Evolutionary conservation across 2,797 vertebrate species (phyloP).

Genomic region (Manis pentadactyla): DNA sequence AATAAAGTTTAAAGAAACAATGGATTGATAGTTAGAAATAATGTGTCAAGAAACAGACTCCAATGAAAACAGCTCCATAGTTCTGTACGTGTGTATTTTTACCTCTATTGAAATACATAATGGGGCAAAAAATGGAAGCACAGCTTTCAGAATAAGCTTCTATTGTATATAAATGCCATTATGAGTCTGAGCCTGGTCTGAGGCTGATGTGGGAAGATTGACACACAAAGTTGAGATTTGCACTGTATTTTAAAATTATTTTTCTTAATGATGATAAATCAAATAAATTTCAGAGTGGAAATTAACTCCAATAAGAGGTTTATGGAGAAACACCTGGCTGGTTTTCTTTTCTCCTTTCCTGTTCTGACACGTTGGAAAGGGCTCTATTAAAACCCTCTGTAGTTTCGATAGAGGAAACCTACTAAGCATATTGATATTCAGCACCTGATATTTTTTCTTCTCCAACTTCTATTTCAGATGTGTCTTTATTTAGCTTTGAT

Average conservation of each 20-base stretch:
- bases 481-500: not conserved
- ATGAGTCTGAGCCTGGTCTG: not conserved
- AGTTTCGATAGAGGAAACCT: not conserved
- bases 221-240: not conserved
- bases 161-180: not conserved
- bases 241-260: slow-evolving; percentile 11
- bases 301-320: not conserved
- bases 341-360: not conserved
- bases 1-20: not conserved
- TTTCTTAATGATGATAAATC: not conserved
- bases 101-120: slow-evolving; percentile 7
- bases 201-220: not conserved
- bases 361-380: not conserved
- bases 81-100: not conserved
- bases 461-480: not conserved
- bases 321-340: not conserved
- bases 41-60: not conserved
- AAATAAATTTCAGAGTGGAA: not conserved
- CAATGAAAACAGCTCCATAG: not conserved
- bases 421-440: not conserved
- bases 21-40: not conserved
- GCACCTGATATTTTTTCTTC: not conserved
- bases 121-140: not conserved
- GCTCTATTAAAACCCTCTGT: not conserved
- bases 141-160: not conserved